Conservation (phyloP, 1,140 invertebrate species). For the Cyrtorhinus lividipennis region DNA sequence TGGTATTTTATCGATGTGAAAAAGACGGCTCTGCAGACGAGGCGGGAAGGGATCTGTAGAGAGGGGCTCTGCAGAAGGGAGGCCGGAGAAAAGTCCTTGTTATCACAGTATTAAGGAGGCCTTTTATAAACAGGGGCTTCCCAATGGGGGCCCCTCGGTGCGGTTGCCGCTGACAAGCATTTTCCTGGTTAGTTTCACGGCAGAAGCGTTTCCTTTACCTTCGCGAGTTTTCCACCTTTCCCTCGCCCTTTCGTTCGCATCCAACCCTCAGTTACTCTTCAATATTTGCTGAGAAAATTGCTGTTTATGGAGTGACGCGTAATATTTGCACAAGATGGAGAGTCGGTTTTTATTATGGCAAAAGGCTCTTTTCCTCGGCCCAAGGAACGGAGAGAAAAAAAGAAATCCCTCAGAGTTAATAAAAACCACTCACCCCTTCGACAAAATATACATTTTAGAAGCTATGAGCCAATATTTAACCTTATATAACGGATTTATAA, state of each 20-base stretch:
- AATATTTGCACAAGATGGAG: not conserved
- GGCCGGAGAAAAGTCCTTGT: not conserved
- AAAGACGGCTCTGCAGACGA: no score
- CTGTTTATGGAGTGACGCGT: conserved; percentile 4
- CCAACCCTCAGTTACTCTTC: not conserved
- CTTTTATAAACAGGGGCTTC: not conserved
- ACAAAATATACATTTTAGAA: no score
- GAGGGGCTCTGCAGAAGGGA: not conserved
- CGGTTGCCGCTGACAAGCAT: not conserved
- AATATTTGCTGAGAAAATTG: conserved; percentile 1
- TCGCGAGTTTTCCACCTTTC: not conserved
- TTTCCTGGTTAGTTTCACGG: not conserved
- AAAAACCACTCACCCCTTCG: no score
- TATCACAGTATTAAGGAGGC: not conserved
- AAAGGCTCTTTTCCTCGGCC: no score
- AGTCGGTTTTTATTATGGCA: not conserved
- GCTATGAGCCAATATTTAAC: no score
- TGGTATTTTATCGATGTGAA: not conserved
- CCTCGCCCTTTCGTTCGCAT: not conserved
- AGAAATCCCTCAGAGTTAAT: no score
- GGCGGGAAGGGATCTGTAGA: not conserved
- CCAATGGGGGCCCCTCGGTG: not conserved
- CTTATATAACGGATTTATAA: no score
- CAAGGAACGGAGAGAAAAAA: no score
- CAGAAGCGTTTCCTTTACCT: not conserved